These are phyloP conservation scores for Calycopis cecrops DNA, from an alignment of 1,140 invertebrate genomes.

Conservation along the genomic window DNA sequence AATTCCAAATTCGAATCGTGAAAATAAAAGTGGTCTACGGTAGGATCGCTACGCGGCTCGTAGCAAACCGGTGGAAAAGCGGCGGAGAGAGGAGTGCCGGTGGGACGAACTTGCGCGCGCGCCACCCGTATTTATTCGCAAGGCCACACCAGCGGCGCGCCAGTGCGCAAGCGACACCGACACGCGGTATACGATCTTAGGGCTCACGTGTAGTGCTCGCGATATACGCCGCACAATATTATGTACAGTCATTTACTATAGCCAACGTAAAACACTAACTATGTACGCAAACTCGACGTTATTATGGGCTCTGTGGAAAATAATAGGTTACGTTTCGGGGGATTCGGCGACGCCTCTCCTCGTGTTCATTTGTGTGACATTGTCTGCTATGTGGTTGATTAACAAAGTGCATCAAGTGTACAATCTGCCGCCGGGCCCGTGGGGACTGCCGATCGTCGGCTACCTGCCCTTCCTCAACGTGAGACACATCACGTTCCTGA, in stretches of 20 bases:
- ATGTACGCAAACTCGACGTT: slow-evolving; percentile 59
- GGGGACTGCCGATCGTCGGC: slow-evolving; percentile 88
- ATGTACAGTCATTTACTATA: slow-evolving; percentile 37
- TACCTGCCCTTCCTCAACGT: slow-evolving; percentile 87
- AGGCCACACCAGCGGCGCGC: slow-evolving; percentile 62
- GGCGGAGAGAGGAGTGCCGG: slow-evolving; percentile 63
- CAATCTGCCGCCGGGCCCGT: slow-evolving; percentile 88
- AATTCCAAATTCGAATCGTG: slow-evolving; percentile 11
- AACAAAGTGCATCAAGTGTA: slow-evolving; percentile 75
- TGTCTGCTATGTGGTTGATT: slow-evolving; percentile 74
- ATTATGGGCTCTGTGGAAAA: slow-evolving; percentile 57
- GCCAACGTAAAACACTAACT: slow-evolving; percentile 44
- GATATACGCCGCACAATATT: slow-evolving; percentile 54
- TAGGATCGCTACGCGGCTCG: slow-evolving; percentile 50
- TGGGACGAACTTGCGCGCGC: slow-evolving; percentile 61
- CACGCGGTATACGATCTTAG: slow-evolving; percentile 58
- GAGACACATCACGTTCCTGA: slow-evolving; percentile 85
- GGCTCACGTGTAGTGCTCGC: slow-evolving; percentile 43
- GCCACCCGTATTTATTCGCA: slow-evolving; percentile 70
- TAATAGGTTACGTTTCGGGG: slow-evolving; percentile 52
- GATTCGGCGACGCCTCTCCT: slow-evolving; percentile 70
- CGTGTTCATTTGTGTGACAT: slow-evolving; percentile 58
- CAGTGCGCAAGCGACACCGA: slow-evolving; percentile 65
- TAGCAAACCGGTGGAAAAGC: slow-evolving; percentile 51
- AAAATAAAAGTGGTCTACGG: slow-evolving; percentile 47